Evolutionary conservation across 2,113 vertebrate species (phyloP).

Genomic region (Chloroceryle aenea): DNA sequence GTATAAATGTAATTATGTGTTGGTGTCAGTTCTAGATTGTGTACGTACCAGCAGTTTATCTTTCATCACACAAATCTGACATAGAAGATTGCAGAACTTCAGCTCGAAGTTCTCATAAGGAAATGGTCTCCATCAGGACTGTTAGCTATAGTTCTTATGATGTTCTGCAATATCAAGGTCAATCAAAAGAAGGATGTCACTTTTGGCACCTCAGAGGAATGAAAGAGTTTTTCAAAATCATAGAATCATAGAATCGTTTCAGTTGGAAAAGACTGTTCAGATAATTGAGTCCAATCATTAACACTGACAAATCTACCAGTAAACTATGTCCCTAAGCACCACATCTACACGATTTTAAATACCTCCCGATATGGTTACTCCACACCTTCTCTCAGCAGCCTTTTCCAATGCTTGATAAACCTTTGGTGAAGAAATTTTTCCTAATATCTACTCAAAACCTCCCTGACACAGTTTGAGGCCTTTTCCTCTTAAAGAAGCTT

Average conservation of each 20-base stretch:
- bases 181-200: background rate
- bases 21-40: background rate
- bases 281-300: background rate
- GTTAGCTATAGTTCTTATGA: background rate
- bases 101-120: background rate
- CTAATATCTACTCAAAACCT: background rate
- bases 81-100: fast-evolving
- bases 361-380: background rate
- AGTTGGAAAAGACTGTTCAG: background rate
- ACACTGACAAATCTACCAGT: background rate
- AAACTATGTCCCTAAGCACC: background rate
- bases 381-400: background rate
- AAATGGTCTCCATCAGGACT: background rate
- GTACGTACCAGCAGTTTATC: background rate
- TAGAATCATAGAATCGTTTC: background rate
- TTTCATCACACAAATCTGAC: background rate
- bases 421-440: background rate
- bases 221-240: background rate
- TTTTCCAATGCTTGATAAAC: background rate
- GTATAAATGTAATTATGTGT: background rate
- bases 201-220: background rate
- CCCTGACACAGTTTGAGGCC: background rate
- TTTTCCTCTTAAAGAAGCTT: background rate
- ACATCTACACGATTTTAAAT: background rate
- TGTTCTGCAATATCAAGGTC: background rate